phyloP scores from a whole-genome alignment of 2,113 vertebrate genomes.

The Thymallus thymallus region DNA sequence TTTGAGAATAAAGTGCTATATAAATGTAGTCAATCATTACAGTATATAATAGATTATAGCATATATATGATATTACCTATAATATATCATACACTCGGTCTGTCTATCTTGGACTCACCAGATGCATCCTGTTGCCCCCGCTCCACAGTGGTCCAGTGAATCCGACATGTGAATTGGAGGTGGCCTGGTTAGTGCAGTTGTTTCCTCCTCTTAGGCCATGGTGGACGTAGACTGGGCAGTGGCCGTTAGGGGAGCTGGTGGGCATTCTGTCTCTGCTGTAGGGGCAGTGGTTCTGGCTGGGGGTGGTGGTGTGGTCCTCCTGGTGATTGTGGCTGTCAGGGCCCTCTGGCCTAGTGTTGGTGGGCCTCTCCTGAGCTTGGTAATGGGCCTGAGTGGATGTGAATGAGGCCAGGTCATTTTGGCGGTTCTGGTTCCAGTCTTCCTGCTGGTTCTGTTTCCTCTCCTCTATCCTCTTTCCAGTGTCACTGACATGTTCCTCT shows the following conservation, averaged over 20 bases:
- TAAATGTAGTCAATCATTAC: neutral
- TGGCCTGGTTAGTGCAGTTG: constrained; percentile 19
- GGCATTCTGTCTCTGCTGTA: constrained; percentile 64
- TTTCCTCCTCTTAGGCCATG: constrained; percentile 6
- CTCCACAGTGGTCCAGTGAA: constrained; percentile 63
- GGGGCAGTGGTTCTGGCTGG: neutral
- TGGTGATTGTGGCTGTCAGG: neutral
- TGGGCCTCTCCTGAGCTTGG: constrained; percentile 52
- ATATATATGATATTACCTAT: neutral
- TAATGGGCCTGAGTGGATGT: constrained; percentile 34
- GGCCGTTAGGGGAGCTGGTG: constrained; percentile 65
- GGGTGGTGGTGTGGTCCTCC: constrained; percentile 18
- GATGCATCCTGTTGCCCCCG: constrained; percentile 85
- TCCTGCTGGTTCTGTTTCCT: constrained; percentile 48
- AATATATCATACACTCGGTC: constrained; percentile 5
- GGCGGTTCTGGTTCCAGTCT: constrained; percentile 68
- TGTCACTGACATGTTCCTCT: constrained; percentile 50
- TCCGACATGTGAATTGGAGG: neutral
- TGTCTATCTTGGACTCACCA: constrained; percentile 74
- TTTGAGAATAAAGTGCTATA: neutral
- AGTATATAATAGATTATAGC: neutral
- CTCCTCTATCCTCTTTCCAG: constrained; percentile 42
- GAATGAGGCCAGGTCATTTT: constrained; percentile 59
- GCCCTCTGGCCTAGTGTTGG: constrained; percentile 54
- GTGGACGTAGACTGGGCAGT: constrained; percentile 73